These are phyloP conservation scores for Heterotis niloticus DNA, from an alignment of 2,113 vertebrate species.

Conservation along the genomic window DNA sequence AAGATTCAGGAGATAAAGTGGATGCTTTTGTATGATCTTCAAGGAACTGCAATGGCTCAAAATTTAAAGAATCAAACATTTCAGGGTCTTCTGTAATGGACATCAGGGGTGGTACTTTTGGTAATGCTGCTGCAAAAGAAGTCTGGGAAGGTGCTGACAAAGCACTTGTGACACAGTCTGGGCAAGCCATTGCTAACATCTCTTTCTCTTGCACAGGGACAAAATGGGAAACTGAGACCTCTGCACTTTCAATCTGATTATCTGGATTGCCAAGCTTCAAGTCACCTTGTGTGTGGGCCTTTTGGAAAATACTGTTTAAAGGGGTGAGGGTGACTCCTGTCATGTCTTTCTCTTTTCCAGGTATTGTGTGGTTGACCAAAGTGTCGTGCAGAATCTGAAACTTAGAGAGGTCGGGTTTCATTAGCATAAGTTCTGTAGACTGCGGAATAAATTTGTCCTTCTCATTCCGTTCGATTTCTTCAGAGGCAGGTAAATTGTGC, in stretches of 20 bases:
- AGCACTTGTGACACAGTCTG: background rate
- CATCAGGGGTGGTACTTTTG: background rate
- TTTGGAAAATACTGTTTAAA: background rate
- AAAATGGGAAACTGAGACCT: background rate
- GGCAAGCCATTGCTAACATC: background rate
- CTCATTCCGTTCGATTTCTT: background rate
- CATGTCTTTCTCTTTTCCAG: background rate
- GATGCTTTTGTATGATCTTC: slow-evolving; percentile 27
- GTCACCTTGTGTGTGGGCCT: background rate
- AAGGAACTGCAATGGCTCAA: slow-evolving; percentile 10
- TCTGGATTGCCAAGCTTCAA: background rate
- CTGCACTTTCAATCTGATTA: background rate
- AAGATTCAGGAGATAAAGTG: slow-evolving; percentile 27
- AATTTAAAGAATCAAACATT: slow-evolving; percentile 24
- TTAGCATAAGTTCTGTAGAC: background rate
- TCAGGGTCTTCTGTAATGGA: background rate
- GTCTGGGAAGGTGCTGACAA: background rate
- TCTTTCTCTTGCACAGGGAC: background rate
- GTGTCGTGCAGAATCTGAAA: background rate
- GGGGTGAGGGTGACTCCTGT: background rate
- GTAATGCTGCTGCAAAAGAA: background rate
- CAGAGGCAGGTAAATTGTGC: background rate
- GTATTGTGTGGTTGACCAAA: background rate
- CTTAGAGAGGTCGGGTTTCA: background rate
- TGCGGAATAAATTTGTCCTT: background rate